Evolutionary conservation across 2,797 vertebrate genomes (phyloP).

Genomic region (Periophthalmus magnuspinnatus): DNA sequence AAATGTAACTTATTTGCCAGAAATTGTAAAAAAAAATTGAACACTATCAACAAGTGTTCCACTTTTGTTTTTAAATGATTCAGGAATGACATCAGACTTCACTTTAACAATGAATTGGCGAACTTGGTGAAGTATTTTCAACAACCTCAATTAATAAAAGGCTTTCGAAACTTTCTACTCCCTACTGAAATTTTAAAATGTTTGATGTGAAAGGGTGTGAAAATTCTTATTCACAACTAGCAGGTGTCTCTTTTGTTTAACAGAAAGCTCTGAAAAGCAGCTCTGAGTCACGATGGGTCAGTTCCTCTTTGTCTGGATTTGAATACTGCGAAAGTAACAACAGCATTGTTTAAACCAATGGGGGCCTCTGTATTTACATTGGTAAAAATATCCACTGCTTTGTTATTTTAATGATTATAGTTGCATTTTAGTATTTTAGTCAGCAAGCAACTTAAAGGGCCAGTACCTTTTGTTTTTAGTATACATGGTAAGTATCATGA

Average conservation of each 20-base stretch:
- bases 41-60: not conserved
- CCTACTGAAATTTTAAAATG: not conserved
- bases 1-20: not conserved
- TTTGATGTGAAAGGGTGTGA: not conserved
- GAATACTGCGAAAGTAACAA: not conserved
- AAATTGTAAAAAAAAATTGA: too few relatives aligned
- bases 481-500: too few relatives aligned
- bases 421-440: not conserved
- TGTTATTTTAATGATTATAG: not conserved
- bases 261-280: constrained; percentile 4
- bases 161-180: not conserved
- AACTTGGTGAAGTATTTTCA: not conserved
- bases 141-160: not conserved
- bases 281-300: not conserved
- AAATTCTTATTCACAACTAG: not conserved
- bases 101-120: not conserved
- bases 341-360: not conserved
- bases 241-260: constrained; percentile 4
- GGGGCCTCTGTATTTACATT: not conserved
- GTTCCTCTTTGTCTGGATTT: not conserved
- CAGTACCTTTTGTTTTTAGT: too few relatives aligned
- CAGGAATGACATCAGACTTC: not conserved
- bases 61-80: not conserved
- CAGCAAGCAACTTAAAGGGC: not conserved
- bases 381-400: not conserved